phyloP scores from a whole-genome alignment of 2,113 vertebrate species.

The Meriones unguiculatus region DNA sequence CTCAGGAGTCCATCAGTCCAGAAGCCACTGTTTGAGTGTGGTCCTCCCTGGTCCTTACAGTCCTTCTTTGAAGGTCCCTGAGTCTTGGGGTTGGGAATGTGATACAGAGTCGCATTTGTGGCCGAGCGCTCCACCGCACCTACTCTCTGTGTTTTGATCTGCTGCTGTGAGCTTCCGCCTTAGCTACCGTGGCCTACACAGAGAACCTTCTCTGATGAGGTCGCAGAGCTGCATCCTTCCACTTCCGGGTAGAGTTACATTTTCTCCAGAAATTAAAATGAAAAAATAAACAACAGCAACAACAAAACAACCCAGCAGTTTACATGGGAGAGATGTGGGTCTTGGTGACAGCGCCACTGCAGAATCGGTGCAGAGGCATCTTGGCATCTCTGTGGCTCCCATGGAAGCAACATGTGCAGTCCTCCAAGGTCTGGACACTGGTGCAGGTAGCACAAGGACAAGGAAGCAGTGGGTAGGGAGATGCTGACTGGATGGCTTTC shows the following conservation, averaged over 20 bases:
- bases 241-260: not conserved
- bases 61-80: not conserved
- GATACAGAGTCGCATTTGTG: not conserved
- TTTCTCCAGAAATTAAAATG: not conserved
- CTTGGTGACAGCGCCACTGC: not conserved
- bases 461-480: not conserved
- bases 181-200: too few relatives aligned
- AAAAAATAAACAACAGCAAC: not conserved
- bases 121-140: too few relatives aligned
- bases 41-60: not conserved
- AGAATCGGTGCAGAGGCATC: not conserved
- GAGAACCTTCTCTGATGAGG: not conserved
- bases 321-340: not conserved
- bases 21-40: too few relatives aligned
- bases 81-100: not conserved
- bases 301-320: too few relatives aligned
- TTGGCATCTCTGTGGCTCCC: not conserved
- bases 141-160: too few relatives aligned
- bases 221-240: not conserved
- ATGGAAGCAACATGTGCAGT: not conserved
- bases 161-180: not conserved
- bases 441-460: not conserved
- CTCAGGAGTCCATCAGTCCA: not conserved
- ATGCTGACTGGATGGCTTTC: not conserved
- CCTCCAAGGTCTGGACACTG: not conserved